phyloP scores from a whole-genome alignment of 1,140 invertebrate genomes.

The Atta texana region DNA sequence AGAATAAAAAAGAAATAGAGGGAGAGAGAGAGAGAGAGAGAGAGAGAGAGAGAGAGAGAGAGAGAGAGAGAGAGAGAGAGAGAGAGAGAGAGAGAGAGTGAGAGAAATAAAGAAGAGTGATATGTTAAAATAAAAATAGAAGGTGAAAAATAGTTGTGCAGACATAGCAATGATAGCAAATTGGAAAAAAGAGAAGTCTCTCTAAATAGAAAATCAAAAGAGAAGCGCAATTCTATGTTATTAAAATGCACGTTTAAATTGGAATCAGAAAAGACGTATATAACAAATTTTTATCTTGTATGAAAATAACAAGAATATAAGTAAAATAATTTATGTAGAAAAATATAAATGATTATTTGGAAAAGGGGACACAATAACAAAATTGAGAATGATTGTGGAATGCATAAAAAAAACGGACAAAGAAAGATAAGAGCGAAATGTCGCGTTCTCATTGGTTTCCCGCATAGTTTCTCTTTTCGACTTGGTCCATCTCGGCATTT shows the following conservation, averaged over 20 bases:
- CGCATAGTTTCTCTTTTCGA: slow-evolving; percentile 49
- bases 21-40: slow-evolving; percentile 10
- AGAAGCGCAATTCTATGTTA: neutral
- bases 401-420: slow-evolving; percentile 60
- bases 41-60: slow-evolving; percentile 13
- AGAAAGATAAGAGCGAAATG: slow-evolving; percentile 71
- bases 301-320: neutral
- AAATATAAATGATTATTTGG: neutral
- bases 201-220: slow-evolving; percentile 5
- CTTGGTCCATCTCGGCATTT: slow-evolving; percentile 72
- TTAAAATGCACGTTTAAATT: slow-evolving; percentile 7
- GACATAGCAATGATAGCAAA: slow-evolving; percentile 33
- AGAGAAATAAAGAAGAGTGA: slow-evolving; percentile 14
- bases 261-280: neutral
- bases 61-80: slow-evolving; percentile 13
- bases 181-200: slow-evolving; percentile 8
- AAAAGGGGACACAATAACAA: neutral
- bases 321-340: neutral
- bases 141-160: slow-evolving; percentile 7
- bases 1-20: slow-evolving; percentile 47
- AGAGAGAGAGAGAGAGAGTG: slow-evolving; percentile 6
- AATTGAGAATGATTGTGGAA: slow-evolving; percentile 17
- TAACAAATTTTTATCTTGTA: neutral
- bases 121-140: slow-evolving; percentile 37
- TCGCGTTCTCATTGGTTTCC: slow-evolving; percentile 82